phyloP scores from a whole-genome alignment of 2,797 vertebrate species.

The Rhinella marina region DNA sequence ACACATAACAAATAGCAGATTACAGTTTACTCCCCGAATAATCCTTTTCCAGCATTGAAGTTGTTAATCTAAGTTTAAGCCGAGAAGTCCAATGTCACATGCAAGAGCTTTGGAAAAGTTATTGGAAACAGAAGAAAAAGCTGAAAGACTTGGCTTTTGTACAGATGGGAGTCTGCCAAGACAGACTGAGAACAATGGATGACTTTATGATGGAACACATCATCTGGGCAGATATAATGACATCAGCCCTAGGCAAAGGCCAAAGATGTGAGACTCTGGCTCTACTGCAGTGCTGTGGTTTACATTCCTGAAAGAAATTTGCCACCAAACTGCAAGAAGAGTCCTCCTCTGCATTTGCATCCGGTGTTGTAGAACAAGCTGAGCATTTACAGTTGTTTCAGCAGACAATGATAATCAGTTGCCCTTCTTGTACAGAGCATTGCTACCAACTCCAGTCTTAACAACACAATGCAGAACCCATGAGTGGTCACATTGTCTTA shows the following conservation, averaged over 20 bases:
- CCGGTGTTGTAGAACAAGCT: conserved; percentile 11
- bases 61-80: conserved; percentile 36
- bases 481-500: not conserved
- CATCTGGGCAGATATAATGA: conserved; percentile 24
- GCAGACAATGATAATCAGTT: conserved; percentile 17
- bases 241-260: conserved; percentile 37
- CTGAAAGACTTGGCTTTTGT: conserved; percentile 36
- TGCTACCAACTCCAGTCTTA: not conserved
- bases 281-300: conserved; percentile 31
- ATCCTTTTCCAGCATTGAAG: conserved; percentile 4
- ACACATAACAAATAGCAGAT: not conserved
- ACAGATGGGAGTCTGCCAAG: conserved; percentile 32
- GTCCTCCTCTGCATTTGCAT: conserved; percentile 29
- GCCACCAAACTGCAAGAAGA: conserved; percentile 26
- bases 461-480: not conserved
- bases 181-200: conserved; percentile 45
- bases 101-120: conserved; percentile 31
- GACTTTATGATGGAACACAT: conserved; percentile 32
- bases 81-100: conserved; percentile 27
- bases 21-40: not conserved
- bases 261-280: conserved; percentile 22
- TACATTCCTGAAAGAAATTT: conserved; percentile 35
- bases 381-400: conserved; percentile 25
- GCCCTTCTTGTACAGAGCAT: not conserved
- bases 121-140: conserved; percentile 43